Base-by-base conservation (phyloP, 92 coral and sea anemone genomes). In the Porites lobata region DNA sequence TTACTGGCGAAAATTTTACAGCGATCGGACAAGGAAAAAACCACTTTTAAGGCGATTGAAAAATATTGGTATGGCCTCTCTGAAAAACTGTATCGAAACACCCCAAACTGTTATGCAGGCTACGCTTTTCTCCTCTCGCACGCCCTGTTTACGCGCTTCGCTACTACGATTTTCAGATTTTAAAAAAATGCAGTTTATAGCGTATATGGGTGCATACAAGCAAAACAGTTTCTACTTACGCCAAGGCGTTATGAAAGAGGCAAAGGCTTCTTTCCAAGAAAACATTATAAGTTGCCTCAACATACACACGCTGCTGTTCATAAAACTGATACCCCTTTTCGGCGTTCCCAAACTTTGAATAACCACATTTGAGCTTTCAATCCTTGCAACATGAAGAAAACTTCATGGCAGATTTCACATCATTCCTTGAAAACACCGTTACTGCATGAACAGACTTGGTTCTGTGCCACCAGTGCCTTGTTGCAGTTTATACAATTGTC, bases 261-360 rank as follows among this genome's bases (percentile, higher is more conserved):
- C 91, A 87, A 24, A 87, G 76, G 21, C 56, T 70, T 9, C 86
- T 53, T 3, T 87, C 80, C 15, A 87, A 63, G 66, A 69, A 87
- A 24, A 70, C 65, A 18, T 69, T 80, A 72, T 80, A 74, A 54
- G 72, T 65, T 32, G 91, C 86, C 61, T 79, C 80, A 13, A 80
- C 74, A 19, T 52, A 71, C 8, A 80, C 57, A 51, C 86, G 63
- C 50, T 62, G 50, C 54, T 26, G 75, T 20, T 79, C 50, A 65
- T 87, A 79, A 59, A 87, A 80, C 2, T 63, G 12, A 63, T 54
- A 80, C 5, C 81, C 91, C 24, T 69, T 29, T 1, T 18, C 38
- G 2, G 17, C 69, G 62, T 56, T 71, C 7, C 91, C 86, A 62
- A 67, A 80, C 38, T 14, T 43, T 20, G 80, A 57, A 26, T 86